Base-by-base conservation (phyloP, 2,888 invertebrate species). In the Athripsodes cinereus region DNA sequence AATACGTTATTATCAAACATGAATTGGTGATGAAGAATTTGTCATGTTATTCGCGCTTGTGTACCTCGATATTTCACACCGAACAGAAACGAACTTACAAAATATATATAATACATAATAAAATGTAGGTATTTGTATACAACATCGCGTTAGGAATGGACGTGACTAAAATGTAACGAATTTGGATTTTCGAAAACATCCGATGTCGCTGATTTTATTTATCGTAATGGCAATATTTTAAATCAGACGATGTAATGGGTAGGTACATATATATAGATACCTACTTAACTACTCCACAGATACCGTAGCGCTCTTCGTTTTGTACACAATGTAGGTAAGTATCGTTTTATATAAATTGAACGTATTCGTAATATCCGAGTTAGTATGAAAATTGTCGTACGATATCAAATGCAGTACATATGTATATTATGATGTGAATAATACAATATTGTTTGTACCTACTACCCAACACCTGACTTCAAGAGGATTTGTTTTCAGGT, bases 101-200 rank as follows among this genome's bases (percentile, higher is more conserved):
- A 40, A 40, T 40, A 13, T 26, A 26, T 26, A 3, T 40, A 40
- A 2, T n/a, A 40, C n/a, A n/a, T n/a, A n/a, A n/a, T n/a, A n/a
- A n/a, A n/a, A n/a, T n/a, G n/a, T n/a, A n/a, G n/a, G n/a, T 40
- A 40, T 40, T 40, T 40, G 40, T 40, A 40, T 40, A 40, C 40
- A 40, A 16, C 13, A 16, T 13, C 40, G 16, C 40, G 40, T 40
- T 40, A 40, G 40, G 16, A 40, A n/a, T 40, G 40, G 13, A 40
- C 40, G 40, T 40, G 40, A 40, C 40, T 16, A 40, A 40, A 40
- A 40, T 40, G 40, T n/a, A 40, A 40, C 40, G 16, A 40, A 40
- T 40, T 40, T 40, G 40, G 40, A 13, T 40, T 40, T 40, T 40
- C 40, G 40, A 40, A 40, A 40, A 40, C 40, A 40, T 40, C 40